Conservation (phyloP, 2,888 invertebrate genomes). For the Tenthredo mesomela region DNA sequence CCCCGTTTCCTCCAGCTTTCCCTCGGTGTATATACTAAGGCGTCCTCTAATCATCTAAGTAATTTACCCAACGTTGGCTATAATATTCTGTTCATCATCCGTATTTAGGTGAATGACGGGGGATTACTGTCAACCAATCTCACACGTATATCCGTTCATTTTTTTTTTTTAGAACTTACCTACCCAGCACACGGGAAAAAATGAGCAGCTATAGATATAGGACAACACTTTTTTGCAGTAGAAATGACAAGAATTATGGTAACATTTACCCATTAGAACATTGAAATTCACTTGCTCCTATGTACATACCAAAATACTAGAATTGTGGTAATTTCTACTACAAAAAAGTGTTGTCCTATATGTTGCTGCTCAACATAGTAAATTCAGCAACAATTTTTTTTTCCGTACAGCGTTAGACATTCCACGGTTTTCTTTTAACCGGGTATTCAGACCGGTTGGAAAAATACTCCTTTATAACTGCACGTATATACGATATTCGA, state of each 20-base stretch:
- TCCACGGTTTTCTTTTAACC: background rate
- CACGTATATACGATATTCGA: conserved; percentile 10
- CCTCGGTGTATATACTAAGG: background rate
- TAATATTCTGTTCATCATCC: background rate
- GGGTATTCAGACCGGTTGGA: background rate
- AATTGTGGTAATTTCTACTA: too few relatives aligned
- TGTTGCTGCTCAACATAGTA: too few relatives aligned
- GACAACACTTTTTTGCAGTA: too few relatives aligned
- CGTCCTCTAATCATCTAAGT: background rate
- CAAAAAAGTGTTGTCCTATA: too few relatives aligned
- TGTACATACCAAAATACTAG: too few relatives aligned
- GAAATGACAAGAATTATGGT: too few relatives aligned
- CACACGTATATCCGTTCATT: background rate
- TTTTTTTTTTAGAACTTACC: background rate
- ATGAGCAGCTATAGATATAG: too few relatives aligned
- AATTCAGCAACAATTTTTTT: too few relatives aligned
- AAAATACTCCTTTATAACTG: background rate
- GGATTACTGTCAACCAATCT: background rate
- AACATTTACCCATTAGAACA: too few relatives aligned
- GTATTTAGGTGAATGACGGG: background rate
- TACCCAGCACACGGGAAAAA: background rate
- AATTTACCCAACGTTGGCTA: background rate
- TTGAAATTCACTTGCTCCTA: too few relatives aligned
- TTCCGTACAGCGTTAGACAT: background rate
- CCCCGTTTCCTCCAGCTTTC: conserved; percentile 4